These are phyloP conservation scores for Pecten maximus DNA, from an alignment of 2,888 invertebrate genomes.

Conservation along the genomic window DNA sequence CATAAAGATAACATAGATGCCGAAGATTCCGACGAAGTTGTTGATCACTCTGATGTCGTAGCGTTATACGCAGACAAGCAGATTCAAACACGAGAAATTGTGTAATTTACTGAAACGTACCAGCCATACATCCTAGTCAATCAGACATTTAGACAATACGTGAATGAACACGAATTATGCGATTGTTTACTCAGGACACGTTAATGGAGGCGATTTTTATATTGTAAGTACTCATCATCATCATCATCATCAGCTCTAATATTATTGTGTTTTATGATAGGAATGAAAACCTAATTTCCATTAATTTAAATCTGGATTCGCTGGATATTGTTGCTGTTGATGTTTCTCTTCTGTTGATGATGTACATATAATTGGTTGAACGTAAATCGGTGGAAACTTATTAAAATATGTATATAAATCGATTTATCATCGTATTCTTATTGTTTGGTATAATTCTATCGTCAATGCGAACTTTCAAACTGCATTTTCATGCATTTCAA, in stretches of 20 bases:
- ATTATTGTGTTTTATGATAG: neutral
- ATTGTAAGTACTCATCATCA: constrained; percentile 14
- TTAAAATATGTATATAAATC: neutral
- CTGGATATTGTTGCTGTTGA: neutral
- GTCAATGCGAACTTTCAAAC: no score
- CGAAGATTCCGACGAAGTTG: neutral
- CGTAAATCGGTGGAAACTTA: neutral
- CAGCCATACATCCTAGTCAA: neutral
- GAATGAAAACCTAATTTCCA: neutral
- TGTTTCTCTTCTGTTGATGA: neutral
- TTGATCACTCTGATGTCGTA: neutral
- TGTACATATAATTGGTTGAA: neutral
- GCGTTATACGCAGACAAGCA: constrained; percentile 19
- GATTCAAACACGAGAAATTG: constrained; percentile 19
- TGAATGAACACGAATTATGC: neutral
- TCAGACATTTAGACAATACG: neutral
- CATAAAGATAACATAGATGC: neutral
- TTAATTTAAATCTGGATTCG: neutral
- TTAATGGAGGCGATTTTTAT: neutral
- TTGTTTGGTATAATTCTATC: neutral
- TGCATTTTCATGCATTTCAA: no score
- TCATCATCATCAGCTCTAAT: no score
- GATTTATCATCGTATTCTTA: neutral
- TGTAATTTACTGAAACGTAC: neutral
- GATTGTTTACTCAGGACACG: neutral